Evolutionary conservation across 2,797 vertebrate species (phyloP), one percentile per base, ranked within the genome.

Genomic region (Rhodeus uyekii): DNA sequence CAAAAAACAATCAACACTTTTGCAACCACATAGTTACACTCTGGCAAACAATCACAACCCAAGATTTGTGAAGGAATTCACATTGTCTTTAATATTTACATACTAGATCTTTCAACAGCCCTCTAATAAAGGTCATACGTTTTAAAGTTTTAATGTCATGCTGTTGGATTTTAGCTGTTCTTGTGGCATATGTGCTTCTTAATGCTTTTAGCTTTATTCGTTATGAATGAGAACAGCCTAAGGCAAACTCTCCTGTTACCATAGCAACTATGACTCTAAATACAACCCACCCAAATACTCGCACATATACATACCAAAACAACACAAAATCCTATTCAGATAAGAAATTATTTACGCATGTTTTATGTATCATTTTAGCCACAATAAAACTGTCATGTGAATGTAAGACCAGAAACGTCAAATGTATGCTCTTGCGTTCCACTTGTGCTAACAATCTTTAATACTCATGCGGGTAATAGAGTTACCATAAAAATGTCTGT

Each of bases 231-330:
- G 73, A 76, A 53, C 50, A 58, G 72, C 46, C 48, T 58, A 24
- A 82, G 39, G 73, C 4, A 2, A 82, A 48, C 39, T 68, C 63
- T 60, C 34, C 50, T 46, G 81, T 68, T 68, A 38, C 73, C 81
- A 69, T 82, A 82, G 81, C 50, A 82, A 82, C 72, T 42, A n/a
- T 46, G 48, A 76, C 72, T 64, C 36, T 50, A 75, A 81, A 81
- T 81, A 75, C 27, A 67, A 34, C 71, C 60, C 55, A 80, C 32
- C 36, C 38, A 81, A 74, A 81, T 64, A 38, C 44, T 65, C 44
- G 65, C 50, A 53, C 68, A 71, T 58, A 73, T 68, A 74, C 76
- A 67, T n/a, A 65, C 24, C 34, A 81, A 58, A 71, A 53, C 46
- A 67, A 75, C 69, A 64, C 22, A 34, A 74, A 75, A 42, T n/a